Base-by-base conservation (phyloP, 2,888 invertebrate genomes). In the Volucella bombylans region DNA sequence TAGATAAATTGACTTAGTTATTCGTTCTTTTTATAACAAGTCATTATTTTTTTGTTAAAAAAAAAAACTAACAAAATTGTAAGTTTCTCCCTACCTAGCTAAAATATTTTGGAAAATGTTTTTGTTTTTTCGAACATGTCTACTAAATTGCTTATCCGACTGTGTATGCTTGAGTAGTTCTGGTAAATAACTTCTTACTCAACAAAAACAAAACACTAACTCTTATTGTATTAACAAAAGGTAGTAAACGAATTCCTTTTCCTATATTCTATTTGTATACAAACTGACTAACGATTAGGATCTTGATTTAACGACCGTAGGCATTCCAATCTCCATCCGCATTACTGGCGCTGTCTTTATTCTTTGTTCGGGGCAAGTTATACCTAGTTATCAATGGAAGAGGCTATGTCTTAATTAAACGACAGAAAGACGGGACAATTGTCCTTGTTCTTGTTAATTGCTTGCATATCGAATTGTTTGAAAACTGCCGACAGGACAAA, bases 261-360 rank as follows among this genome's bases (percentile, higher is more conserved):
- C 55, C 55, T 55, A 38, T 11, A 10, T 31, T 31, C 47, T 45
- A 43, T 41, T 74, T 74, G 64, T 64, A 82, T 54, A 62, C 69
- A 80, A 83, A 80, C 79, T 76, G 76, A 65, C 43, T 80, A 80
- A 47, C 83, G 83, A 83, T 83, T 80, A 76, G 52, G 74, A 83
- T 83, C 83, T 80, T 80, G 76, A 80, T 80, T 83, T 80, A 80
- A 80, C 80, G 73, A 83, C 83, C 80, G 43, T 47, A 59, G 73
- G 64, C 68, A 69, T 79, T 68, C 31, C 41, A 64, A 43, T 57
- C 43, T 67, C 55, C 45, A 45, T 55, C 72, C 72, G 61, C 72
- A 72, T 62, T 39, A 54, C 15, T 61, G 61, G 54, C 4, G 31
- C 15, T 41, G 6, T 59, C 55, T 59, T 57, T 10, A 11, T 47